Conservation (phyloP, 2,797 vertebrate species). For the Acrocephalus scirpaceus region DNA sequence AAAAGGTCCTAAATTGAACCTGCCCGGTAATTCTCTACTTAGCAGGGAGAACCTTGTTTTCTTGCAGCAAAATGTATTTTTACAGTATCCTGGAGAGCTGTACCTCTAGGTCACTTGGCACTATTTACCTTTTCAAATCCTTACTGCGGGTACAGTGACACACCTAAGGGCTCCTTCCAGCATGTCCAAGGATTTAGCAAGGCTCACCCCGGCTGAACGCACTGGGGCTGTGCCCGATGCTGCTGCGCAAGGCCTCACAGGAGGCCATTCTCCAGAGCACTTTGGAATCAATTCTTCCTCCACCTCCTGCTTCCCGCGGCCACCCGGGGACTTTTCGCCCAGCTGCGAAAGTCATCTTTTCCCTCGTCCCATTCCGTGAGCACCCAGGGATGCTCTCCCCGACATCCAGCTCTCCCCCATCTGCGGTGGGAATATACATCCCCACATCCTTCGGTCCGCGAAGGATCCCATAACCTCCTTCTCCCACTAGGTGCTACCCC, state of each 20-base stretch:
- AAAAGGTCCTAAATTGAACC: not conserved
- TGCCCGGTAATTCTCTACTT: not conserved
- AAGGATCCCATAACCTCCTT: not conserved
- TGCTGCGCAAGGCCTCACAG: accelerated
- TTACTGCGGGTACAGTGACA: not conserved
- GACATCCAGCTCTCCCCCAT: accelerated
- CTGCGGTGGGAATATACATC: accelerated
- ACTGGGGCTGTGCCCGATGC: accelerated
- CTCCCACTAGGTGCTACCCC: not conserved
- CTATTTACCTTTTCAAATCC: not conserved
- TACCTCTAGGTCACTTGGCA: not conserved
- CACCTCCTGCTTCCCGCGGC: no score
- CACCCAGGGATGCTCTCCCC: accelerated
- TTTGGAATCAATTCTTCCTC: accelerated
- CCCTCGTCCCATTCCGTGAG: not conserved
- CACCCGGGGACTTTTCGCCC: no score
- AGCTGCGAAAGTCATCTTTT: accelerated
- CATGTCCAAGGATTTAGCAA: accelerated
- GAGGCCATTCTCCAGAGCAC: not conserved
- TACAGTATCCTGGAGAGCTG: not conserved
- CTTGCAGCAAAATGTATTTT: not conserved
- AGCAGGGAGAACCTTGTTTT: not conserved
- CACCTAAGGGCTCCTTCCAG: not conserved
- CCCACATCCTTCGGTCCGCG: accelerated
- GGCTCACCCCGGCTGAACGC: not conserved